phyloP scores from a whole-genome alignment of 1,140 invertebrate genomes.

The Sipha flava region DNA sequence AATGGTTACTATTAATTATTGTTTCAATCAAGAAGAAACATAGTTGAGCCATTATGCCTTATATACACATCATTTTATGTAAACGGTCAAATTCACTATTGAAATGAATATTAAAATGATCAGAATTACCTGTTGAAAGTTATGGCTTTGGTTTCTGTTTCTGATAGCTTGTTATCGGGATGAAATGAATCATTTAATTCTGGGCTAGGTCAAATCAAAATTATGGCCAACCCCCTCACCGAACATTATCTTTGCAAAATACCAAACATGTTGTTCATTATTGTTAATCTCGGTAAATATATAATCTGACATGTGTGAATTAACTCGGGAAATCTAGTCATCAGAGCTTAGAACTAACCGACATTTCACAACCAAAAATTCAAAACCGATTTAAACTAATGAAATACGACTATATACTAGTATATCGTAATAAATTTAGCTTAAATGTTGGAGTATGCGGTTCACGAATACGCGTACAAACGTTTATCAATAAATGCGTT shows the following conservation, averaged over 20 bases:
- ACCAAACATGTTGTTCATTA: not conserved
- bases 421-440: not conserved
- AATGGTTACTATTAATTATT: constrained; percentile 1
- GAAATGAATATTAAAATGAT: not conserved
- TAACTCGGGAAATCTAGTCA: not conserved
- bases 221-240: not conserved
- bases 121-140: not conserved
- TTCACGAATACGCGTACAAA: too few relatives aligned
- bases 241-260: not conserved
- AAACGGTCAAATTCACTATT: not conserved
- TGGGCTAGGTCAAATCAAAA: not conserved
- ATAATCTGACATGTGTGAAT: not conserved
- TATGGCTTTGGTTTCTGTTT: not conserved
- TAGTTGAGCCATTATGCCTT: not conserved
- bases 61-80: too few relatives aligned
- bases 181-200: constrained; percentile 12
- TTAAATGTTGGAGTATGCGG: not conserved
- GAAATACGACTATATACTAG: too few relatives aligned
- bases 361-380: not conserved
- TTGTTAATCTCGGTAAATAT: constrained; percentile 4
- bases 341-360: not conserved
- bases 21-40: not conserved
- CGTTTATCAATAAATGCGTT: too few relatives aligned
- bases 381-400: not conserved
- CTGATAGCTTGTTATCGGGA: not conserved